Evolutionary conservation across 2,113 vertebrate genomes (phyloP), one percentile per base, ranked within the genome.

Genomic region (Meles meles): DNA sequence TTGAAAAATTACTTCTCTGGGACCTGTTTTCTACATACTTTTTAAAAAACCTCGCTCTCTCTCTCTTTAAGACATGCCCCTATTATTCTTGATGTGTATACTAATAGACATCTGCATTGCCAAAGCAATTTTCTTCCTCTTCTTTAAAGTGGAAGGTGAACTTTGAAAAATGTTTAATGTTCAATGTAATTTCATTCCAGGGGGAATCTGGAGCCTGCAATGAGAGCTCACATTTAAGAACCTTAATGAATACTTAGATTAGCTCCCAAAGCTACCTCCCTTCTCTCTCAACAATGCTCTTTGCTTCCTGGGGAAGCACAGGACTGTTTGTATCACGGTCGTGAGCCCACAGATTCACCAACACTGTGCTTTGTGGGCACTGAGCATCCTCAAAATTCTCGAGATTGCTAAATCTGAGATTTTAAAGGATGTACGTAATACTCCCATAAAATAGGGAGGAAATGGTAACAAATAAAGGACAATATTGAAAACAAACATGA

Each of bases 211-310:
- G 98, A 98, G 98, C 97, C 98, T 98, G 97, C 96, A 80, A 91
- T 98, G 98, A 98, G 96, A 97, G 98, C 97, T 98, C 97, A 97
- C 97, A 98, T 98, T 98, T 98, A 97, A 98, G 98, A 98, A 98
- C 94, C 96, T 93, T 97, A 97, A 98, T 98, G 98, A 97, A 98
- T 98, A 98, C 96, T 97, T 98, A 98, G 94, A 97, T 97, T 96
- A 84, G 92, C 96, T 98, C 67, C 97, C 97, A 20, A 39, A 59
- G 88, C 76, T 27, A 82, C 52, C 55, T 59, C 21, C 71, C 52
- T 88, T 93, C 57, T 96, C 85, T 96, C 61, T 88, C 57, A 44
- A 6, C 0, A 9, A 61, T 21, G 25, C 6, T 17, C 39, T 86
- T 27, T 5, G 23, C 55, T 94, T 96, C 47, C 77, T 31, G 23